A percentile compares a stretch with the other conserved stretches of the same genome.
phyloP scores from a whole-genome alignment of 2,888 invertebrate genomes.

The Acrobasis repandana region DNA sequence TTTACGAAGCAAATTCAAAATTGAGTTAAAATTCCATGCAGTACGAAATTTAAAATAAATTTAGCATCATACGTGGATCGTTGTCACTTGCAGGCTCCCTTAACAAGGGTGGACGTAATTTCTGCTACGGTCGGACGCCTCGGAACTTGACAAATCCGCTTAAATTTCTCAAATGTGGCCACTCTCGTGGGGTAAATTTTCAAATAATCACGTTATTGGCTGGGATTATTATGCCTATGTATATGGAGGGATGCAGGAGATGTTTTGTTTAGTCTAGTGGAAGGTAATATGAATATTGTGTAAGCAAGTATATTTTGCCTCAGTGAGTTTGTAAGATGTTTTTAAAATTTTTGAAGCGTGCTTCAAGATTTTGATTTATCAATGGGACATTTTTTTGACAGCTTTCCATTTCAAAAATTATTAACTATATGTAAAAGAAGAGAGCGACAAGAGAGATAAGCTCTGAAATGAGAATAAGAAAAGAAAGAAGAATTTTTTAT shows the following conservation, averaged over 20 bases:
- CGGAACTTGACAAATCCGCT: conserved; percentile 65
- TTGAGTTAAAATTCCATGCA: conserved; percentile 21
- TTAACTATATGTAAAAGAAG: no score
- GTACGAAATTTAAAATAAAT: conserved; percentile 11
- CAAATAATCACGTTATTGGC: conserved; percentile 54
- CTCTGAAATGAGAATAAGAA: no score
- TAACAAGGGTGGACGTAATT: conserved; percentile 65
- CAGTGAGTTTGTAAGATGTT: conserved; percentile 2
- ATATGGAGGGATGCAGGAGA: conserved; percentile 15
- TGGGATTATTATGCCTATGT: conserved; percentile 36
- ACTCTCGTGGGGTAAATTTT: conserved; percentile 49
- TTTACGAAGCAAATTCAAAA: not conserved
- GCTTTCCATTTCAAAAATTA: no score
- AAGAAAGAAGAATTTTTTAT: no score
- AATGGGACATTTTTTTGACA: not conserved
- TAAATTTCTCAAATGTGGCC: conserved; percentile 61
- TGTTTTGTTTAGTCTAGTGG: conserved; percentile 17
- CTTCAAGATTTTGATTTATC: not conserved
- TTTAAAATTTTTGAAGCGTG: not conserved
- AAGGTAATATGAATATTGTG: conserved; percentile 3
- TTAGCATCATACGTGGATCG: conserved; percentile 24
- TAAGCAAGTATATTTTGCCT: conserved; percentile 11
- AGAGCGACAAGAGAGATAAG: no score
- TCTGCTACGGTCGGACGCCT: conserved; percentile 54
- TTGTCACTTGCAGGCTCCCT: conserved; percentile 56